Evolutionary conservation across 2,888 invertebrate species (phyloP).

Genomic region (Leptothorax acervorum): DNA sequence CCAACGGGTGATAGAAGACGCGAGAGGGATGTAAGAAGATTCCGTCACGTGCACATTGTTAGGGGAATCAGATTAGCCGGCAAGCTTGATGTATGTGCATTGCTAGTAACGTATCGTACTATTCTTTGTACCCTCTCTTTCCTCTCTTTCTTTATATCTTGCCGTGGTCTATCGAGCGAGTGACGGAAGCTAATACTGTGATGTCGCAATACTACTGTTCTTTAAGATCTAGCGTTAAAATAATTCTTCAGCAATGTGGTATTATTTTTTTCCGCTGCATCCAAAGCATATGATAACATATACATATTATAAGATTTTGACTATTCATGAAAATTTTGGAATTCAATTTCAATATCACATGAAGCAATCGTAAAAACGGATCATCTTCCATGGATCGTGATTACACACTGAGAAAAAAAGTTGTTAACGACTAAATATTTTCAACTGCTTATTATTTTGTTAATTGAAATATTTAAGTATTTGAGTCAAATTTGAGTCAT

Average conservation of each 20-base stretch:
- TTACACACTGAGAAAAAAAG: no score
- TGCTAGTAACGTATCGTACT: conserved; percentile 72
- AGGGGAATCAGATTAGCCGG: conserved; percentile 85
- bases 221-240: conserved; percentile 80
- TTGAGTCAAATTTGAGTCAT: no score
- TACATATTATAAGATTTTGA: background rate
- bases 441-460: no score
- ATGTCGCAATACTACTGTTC: conserved; percentile 78
- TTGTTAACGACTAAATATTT: no score
- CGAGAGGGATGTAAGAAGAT: conserved; percentile 84
- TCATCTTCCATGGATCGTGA: background rate
- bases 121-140: conserved; percentile 55
- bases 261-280: conserved; percentile 72
- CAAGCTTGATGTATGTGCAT: conserved; percentile 84
- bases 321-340: background rate
- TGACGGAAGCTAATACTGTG: conserved; percentile 76
- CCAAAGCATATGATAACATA: conserved; percentile 62
- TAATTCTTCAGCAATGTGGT: conserved; percentile 76
- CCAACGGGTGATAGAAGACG: conserved; percentile 30
- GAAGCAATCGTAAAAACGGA: background rate
- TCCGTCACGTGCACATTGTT: conserved; percentile 86
- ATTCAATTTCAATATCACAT: conserved; percentile 3
- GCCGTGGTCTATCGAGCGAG: conserved; percentile 64
- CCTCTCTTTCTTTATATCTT: conserved; percentile 56
- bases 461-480: no score